Base-by-base conservation (phyloP, 1,140 invertebrate genomes). In the Philaenus spumarius region DNA sequence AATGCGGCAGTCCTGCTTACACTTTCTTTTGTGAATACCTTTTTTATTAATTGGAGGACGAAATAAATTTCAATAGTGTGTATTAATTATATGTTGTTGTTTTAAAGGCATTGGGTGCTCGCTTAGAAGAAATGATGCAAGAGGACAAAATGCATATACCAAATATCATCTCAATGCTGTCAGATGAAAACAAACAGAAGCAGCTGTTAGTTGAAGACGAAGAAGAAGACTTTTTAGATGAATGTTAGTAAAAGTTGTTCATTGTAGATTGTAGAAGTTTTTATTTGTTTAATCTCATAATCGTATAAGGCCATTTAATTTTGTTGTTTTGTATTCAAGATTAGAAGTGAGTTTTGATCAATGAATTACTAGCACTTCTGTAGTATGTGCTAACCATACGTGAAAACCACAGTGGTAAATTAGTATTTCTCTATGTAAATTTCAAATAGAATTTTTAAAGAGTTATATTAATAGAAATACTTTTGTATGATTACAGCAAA, bases 181-280 rank as follows among this genome's bases (percentile, higher is more conserved):
- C 78, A 0, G 93, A 96, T 72, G 92, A 95, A 40, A 80, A 78
- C 34, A 90, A 87, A 62, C 88, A 91, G 68, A 84, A 85, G 54
- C 90, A 96, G 63, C 75, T 97, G 1, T 71, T 93, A 54, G 78
- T 89, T 42, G 88, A 93, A 73, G 95, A 98, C 67, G 95, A 98
- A 69, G 93, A 98, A 68, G 97, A 99, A 77, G 95, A 99, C 73
- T 99, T 97, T 70, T 76, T 98, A 5, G 95, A 98, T 77, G 96
- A 99, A 83, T 88, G 90, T 93, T 71, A 64, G 40, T 45, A 37
- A 30, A n/a, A 37, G n/a, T n/a, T n/a, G n/a, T n/a, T n/a, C n/a
- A n/a, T n/a, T n/a, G n/a, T n/a, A n/a, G n/a, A n/a, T n/a, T n/a
- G n/a, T n/a, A n/a, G n/a, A n/a, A n/a, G n/a, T n/a, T n/a, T n/a